A percentile compares a stretch with the other conserved stretches of the same genome.
Evolutionary conservation across 2,888 invertebrate species (phyloP).

Genomic region (Unio pictorum): DNA sequence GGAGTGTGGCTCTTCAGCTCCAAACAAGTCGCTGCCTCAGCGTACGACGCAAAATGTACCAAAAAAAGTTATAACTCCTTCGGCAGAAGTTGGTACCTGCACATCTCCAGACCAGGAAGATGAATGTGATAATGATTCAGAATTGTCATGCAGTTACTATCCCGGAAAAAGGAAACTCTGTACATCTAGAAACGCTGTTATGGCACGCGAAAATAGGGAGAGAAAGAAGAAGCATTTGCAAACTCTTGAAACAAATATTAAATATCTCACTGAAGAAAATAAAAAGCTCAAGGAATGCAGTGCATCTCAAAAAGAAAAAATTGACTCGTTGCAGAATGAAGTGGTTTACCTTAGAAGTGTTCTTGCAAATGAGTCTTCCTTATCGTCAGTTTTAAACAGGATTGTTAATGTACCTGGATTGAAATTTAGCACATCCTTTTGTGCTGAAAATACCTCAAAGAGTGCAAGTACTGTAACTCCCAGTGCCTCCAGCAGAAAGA

Average conservation of each 20-base stretch:
- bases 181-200: constrained; percentile 37
- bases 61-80: too few relatives aligned
- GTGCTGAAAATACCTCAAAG: neutral
- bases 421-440: constrained; percentile 32
- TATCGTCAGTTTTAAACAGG: constrained; percentile 36
- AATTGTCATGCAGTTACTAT: too few relatives aligned
- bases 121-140: too few relatives aligned
- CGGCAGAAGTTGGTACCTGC: too few relatives aligned
- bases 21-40: too few relatives aligned
- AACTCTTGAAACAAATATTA: constrained; percentile 19
- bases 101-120: too few relatives aligned
- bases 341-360: constrained; percentile 46
- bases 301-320: constrained; percentile 1
- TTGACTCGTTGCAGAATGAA: constrained; percentile 27
- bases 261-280: constrained; percentile 21
- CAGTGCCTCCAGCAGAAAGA: too few relatives aligned
- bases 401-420: constrained; percentile 42
- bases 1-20: too few relatives aligned
- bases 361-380: constrained; percentile 45
- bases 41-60: too few relatives aligned
- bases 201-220: constrained; percentile 37
- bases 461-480: too few relatives aligned
- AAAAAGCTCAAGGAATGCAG: constrained; percentile 16
- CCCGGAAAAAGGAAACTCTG: constrained; percentile 3
- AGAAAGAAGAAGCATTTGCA: constrained; percentile 38